Evolutionary conservation across 2,797 vertebrate species (phyloP), one percentile per base, ranked within the genome.

Genomic region (Synanceia verrucosa): DNA sequence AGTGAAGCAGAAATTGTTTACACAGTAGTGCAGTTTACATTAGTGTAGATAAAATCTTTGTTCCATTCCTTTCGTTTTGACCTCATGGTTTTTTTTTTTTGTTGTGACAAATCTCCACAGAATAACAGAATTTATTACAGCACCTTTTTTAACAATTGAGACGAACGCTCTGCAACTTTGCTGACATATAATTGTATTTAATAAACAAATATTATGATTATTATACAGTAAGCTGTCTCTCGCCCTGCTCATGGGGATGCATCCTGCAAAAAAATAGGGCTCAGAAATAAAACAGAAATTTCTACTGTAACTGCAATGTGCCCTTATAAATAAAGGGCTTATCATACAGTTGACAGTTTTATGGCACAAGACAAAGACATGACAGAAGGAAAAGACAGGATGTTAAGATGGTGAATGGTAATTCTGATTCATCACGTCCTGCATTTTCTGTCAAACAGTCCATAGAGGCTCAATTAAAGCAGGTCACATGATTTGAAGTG

Each of bases 261-360:
- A 19, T 48, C 3, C 33, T 24, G 33, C 46, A 47, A 48, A 73
- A n/a, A 53, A 79, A 83, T 68, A 77, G 66, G 68, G 41, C 34
- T 39, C 19, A 14, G 64, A 73, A 64, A 67, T 51, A 53, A 48
- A 73, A 61, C 18, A 44, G 51, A 58, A 34, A 28, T 64, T 59
- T 44, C 46, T 39, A n/a, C 59, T 46, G 24, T 36, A 29, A 19
- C 12, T 37, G 68, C 41, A 41, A 7, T 13, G 33, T 29, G 18
- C 44, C 50, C 60, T 31, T 19, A n/a, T 57, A n/a, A 48, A 58
- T 57, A 19, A 55, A 52, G 34, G 11, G 28, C 29, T 53, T n/a
- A 18, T 48, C 39, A 39, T 21, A 44, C 0, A 53, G 47, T 11
- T 4, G 31, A 58, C 46, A n/a, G n/a, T n/a, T n/a, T n/a, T 5